Base-by-base conservation (phyloP, 1,140 invertebrate genomes). In the Drosophila eugracilis region DNA sequence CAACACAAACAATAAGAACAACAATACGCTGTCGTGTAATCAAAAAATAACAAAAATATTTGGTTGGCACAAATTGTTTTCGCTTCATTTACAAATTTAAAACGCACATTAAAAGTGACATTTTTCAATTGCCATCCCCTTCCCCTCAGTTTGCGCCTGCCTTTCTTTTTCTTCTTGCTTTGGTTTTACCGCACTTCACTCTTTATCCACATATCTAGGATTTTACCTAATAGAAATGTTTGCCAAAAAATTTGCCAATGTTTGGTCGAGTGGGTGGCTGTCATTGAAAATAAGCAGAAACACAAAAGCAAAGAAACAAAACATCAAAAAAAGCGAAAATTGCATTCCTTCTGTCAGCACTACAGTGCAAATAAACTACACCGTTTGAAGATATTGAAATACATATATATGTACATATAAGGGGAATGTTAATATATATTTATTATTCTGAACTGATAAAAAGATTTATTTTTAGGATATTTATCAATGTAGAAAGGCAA, bases 11-110 rank as follows among this genome's bases (percentile, higher is more conserved):
- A 15, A 30, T 3, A 10, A 39, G 44, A 63, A 59, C 65, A 73
- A 67, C 70, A 17, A 49, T 52, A 36, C 30, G 24, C 39, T 34
- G 48, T 41, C 47, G 28, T 54, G 24, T 22, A 49, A 66, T 30
- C 55, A 59, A 53, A 69, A 15, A 69, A 78, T 15, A 28, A 67
- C 19, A 78, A 34, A 34, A 49, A 47, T 71, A 81, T 83, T 81
- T 52, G 36, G 17, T 53, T 54, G 70, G 48, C 70, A 78, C 49
- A 36, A 71, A 59, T 65, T 73, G 41, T 47, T 53, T 72, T 59
- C 26, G 48, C 36, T 74, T 50, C 19, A 50, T 71, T 69, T 62
- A 52, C 49, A 41, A 77, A 71, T 28, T 45, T 48, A 57, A 75
- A 75, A 49, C 59, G 44, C 30, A 65, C 45, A 45, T 66, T 21